Evolutionary conservation across 2,797 vertebrate species (phyloP), one percentile per base, ranked within the genome.

Genomic region (Pipistrellus nathusii): DNA sequence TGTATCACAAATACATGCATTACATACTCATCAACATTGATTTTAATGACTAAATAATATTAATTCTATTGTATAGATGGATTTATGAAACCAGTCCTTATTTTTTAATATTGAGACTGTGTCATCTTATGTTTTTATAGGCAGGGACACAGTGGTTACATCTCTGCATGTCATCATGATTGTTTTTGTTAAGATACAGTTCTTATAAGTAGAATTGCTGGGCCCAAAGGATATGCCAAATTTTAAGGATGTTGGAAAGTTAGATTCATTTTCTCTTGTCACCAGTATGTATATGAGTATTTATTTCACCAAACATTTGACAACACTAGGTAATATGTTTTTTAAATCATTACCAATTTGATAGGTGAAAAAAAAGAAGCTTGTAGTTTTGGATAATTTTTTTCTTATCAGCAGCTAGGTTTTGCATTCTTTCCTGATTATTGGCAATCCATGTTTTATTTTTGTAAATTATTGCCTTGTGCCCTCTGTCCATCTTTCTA

Each of bases 81-180:
- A 30, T 75, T 66, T 73, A 68, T 25, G 21, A 59, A 73, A 68
- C 44, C n/a, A n/a, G 14, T 53, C 3, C 44, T 38, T 88, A 30
- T 69, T 77, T 82, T 78, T 64, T 8, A 78, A 55, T 72, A 73
- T 66, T 15, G 44, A 44, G n/a, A 71, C 62, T 44, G 25, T 62
- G 57, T 48, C 46, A 41, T 44, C 87, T 93, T 59, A 84, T 83
- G 41, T 32, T 92, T 68, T 68, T 66, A 68, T 66, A 59, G 85
- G 27, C 21, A 59, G 17, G 32, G 35, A 41, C 10, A 12, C 2
- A 11, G 15, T 41, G 15, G 21, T 59, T 80, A 78, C 80, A 81
- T 73, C 6, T 71, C 73, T 89, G 32, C 55, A 57, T 8, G 68
- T 14, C 53, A 64, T 71, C 64, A 72, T 76, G 59, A 69, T 64